These are phyloP conservation scores for Propithecus perrieri DNA, from an alignment of 2,797 vertebrate genomes.

Conservation along the genomic window DNA sequence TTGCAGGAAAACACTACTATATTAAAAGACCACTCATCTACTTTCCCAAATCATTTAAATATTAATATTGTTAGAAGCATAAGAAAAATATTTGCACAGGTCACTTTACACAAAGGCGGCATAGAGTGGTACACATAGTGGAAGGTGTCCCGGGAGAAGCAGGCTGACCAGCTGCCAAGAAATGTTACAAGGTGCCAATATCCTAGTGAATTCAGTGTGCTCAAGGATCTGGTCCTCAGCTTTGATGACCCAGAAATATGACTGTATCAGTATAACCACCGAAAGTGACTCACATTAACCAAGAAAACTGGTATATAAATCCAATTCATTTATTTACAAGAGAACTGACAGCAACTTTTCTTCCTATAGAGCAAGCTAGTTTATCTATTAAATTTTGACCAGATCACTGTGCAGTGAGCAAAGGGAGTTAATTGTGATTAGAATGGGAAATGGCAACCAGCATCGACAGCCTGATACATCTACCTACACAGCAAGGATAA, in stretches of 20 bases:
- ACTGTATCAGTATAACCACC: background rate
- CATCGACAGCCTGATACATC: background rate
- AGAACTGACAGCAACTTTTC: constrained; percentile 11
- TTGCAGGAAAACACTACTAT: background rate
- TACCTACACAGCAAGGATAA: background rate
- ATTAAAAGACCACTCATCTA: constrained; percentile 44
- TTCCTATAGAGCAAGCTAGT: background rate
- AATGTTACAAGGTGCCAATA: background rate
- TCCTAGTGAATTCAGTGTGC: background rate
- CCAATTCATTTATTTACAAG: background rate
- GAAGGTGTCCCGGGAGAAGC: background rate
- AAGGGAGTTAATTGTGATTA: background rate
- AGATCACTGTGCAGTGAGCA: background rate
- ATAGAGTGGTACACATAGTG: background rate
- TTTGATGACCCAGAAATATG: background rate
- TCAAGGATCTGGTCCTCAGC: background rate
- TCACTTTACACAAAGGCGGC: constrained; percentile 25
- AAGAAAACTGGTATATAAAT: background rate
- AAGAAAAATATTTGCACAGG: background rate
- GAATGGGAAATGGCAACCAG: background rate
- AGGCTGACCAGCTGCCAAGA: background rate
- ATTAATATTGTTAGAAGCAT: constrained; percentile 23
- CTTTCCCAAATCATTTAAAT: constrained; percentile 35
- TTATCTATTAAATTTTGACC: background rate
- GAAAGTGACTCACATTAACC: background rate